Conservation (phyloP, 1,140 invertebrate species). For the Drosophila funebris region DNA sequence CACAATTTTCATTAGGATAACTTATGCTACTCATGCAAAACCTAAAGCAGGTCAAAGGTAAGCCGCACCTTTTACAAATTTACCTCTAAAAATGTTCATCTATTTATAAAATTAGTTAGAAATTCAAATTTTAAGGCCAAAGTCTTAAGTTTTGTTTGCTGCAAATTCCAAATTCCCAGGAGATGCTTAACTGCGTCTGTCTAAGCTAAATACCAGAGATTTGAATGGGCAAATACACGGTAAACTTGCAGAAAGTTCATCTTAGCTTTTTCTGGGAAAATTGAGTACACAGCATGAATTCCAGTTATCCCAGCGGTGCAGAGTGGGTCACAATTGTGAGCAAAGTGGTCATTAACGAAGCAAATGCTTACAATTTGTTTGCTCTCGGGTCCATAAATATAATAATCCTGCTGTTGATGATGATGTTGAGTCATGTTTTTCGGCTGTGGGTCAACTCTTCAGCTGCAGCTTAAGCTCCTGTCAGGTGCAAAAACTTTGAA, state of each 20-base stretch:
- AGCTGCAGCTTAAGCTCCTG: not conserved
- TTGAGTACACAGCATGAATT: constrained; percentile 6
- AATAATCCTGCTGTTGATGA: constrained; percentile 5
- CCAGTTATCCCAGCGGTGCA: constrained; percentile 6
- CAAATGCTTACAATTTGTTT: constrained; percentile 35
- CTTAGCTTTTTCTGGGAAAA: constrained; percentile 15
- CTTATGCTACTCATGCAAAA: no score
- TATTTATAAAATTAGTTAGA: not conserved
- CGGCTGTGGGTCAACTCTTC: not conserved
- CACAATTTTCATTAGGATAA: no score
- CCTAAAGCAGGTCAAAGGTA: not conserved
- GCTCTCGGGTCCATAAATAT: constrained; percentile 9
- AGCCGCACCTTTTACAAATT: not conserved
- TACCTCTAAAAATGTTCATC: no score
- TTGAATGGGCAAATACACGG: not conserved
- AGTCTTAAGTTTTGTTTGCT: not conserved
- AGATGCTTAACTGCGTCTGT: no score
- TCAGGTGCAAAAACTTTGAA: not conserved
- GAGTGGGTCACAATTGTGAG: constrained; percentile 11
- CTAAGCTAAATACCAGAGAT: constrained; percentile 1
- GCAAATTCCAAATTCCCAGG: not conserved
- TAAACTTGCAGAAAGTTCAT: constrained; percentile 2
- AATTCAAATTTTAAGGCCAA: not conserved
- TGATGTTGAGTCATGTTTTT: not conserved
- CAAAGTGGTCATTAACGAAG: constrained; percentile 21